phyloP scores from a whole-genome alignment of 2,113 vertebrate genomes.

The Anoplopoma fimbria region DNA sequence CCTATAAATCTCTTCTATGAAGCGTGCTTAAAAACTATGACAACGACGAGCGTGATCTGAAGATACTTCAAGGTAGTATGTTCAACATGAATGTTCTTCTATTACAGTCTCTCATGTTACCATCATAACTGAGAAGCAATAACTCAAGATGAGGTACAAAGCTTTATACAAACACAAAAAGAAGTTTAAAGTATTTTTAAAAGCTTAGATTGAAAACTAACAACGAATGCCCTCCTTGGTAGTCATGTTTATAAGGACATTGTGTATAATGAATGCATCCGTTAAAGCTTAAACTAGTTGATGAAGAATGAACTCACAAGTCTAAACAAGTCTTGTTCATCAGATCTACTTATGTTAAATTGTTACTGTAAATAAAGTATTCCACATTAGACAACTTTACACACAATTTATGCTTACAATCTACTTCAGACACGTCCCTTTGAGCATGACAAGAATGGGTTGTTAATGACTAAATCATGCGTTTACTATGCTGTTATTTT shows the following conservation, averaged over 20 bases:
- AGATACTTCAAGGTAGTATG: constrained; percentile 24
- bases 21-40: background rate
- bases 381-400: background rate
- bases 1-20: background rate
- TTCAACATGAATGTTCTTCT: constrained; percentile 30
- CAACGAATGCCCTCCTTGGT: background rate
- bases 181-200: background rate
- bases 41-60: constrained; percentile 10
- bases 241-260: background rate
- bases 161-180: background rate
- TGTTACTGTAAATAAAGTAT: background rate
- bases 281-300: background rate
- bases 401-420: background rate
- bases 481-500: background rate
- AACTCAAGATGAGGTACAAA: background rate
- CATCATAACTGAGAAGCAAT: constrained; percentile 3
- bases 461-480: too few species aligned
- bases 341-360: too few species aligned
- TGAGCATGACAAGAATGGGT: background rate
- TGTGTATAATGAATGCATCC: background rate
- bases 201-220: background rate
- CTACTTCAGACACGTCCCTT: background rate
- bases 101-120: constrained; percentile 10
- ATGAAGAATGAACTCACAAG: background rate
- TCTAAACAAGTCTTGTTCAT: background rate